Percentiles rank a stretch among this genome's conserved stretches.
These are phyloP conservation scores for Corydoras maculifer DNA, from an alignment of 2,113 vertebrate genomes.

Conservation along the genomic window DNA sequence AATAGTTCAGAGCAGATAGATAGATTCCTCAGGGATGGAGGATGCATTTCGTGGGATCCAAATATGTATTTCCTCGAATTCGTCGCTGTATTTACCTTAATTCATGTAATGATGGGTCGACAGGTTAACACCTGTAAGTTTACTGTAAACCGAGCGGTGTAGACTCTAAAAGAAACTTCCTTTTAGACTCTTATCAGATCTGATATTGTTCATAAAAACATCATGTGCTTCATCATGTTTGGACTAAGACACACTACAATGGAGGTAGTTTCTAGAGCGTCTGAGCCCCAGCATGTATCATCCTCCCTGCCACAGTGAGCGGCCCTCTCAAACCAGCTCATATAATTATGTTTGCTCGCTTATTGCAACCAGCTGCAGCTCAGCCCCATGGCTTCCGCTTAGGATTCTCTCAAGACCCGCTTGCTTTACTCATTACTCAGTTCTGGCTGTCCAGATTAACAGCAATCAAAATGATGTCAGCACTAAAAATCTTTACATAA, in stretches of 20 bases:
- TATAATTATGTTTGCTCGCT: conserved; percentile 43
- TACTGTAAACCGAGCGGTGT: background rate
- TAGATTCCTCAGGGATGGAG: too few species aligned
- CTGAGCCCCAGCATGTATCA: conserved; percentile 34
- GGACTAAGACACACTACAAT: conserved; percentile 17
- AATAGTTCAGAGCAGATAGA: conserved; percentile 1
- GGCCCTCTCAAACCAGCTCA: conserved; percentile 16
- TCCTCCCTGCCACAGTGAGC: conserved; percentile 38
- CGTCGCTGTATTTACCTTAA: too few species aligned
- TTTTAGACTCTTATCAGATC: conserved; percentile 1
- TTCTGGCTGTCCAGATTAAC: too few species aligned
- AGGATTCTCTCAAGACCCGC: conserved; percentile 14
- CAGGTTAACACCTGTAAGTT: too few species aligned
- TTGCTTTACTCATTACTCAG: conserved; percentile 4
- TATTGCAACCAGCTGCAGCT: conserved; percentile 41
- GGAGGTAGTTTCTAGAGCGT: conserved; percentile 22
- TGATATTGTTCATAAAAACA: conserved; percentile 19
- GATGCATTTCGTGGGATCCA: too few species aligned
- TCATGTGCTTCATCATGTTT: conserved; percentile 28
- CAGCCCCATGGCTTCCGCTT: conserved; percentile 28
- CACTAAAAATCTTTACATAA: too few species aligned
- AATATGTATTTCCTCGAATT: too few species aligned
- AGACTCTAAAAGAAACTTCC: background rate
- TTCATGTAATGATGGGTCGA: too few species aligned
- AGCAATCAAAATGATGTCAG: too few species aligned